Percentiles rank a stretch among this genome's conserved stretches.
Conservation (phyloP, 2,888 invertebrate species). For the Drosophila subsilvestris region DNA sequence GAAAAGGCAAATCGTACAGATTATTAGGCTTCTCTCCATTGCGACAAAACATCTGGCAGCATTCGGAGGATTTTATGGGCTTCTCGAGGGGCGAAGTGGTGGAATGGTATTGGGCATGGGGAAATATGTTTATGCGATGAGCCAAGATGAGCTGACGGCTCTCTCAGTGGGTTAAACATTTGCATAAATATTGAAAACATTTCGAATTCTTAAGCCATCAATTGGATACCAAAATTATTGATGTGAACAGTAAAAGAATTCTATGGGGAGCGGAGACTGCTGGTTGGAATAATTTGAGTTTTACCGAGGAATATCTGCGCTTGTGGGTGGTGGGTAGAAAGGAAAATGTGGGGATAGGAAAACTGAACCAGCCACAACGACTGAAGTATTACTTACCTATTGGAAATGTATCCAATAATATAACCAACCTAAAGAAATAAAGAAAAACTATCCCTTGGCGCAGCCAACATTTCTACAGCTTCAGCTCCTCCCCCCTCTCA, state of each 20-base stretch:
- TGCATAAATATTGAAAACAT: constrained; percentile 41
- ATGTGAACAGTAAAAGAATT: too few relatives aligned
- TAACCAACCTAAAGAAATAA: background rate
- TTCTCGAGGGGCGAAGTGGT: background rate
- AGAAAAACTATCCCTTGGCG: background rate
- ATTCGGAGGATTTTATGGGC: constrained; percentile 40
- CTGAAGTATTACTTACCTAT: too few relatives aligned
- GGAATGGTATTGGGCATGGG: background rate
- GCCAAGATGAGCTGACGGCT: constrained; percentile 22
- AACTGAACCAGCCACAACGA: too few relatives aligned
- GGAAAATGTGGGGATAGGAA: too few relatives aligned
- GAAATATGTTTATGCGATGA: constrained; percentile 44
- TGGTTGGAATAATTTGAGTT: too few relatives aligned
- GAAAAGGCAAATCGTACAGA: constrained; percentile 71
- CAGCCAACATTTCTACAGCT: background rate
- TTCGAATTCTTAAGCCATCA: constrained; percentile 26
- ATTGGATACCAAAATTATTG: constrained; percentile 13
- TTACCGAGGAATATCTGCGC: too few relatives aligned
- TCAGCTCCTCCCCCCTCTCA: background rate
- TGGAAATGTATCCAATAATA: background rate
- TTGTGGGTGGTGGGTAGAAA: too few relatives aligned
- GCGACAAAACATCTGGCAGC: constrained; percentile 74
- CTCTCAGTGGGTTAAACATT: constrained; percentile 36
- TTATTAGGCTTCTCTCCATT: constrained; percentile 63
- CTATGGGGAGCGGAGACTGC: too few relatives aligned